Conservation (phyloP, 1,140 invertebrate species). For the Euglossa dilemma region DNA sequence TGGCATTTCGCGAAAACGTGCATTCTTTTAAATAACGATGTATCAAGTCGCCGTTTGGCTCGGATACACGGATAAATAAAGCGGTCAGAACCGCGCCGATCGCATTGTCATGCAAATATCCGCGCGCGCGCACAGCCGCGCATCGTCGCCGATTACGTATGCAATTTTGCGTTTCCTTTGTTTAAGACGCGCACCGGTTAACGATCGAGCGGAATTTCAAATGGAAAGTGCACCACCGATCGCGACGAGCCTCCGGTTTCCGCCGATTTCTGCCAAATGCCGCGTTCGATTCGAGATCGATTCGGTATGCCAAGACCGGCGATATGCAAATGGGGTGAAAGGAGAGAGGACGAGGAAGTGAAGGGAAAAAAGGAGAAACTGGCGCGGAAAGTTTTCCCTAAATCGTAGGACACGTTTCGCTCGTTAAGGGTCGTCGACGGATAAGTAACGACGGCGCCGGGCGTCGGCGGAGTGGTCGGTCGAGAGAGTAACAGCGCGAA, state of each 20-base stretch:
- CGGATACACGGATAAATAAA: slow-evolving; percentile 14
- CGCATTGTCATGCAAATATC: background rate
- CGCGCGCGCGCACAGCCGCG: no score
- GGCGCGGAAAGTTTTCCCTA: slow-evolving; percentile 40
- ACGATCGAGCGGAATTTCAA: background rate
- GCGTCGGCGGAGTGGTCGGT: slow-evolving; percentile 39
- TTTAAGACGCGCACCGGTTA: background rate
- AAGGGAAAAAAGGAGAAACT: background rate
- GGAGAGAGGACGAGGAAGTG: no score
- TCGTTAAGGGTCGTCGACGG: slow-evolving; percentile 61
- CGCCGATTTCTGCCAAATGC: background rate
- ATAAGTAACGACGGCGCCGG: slow-evolving; percentile 58
- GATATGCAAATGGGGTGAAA: background rate
- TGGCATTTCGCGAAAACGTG: background rate
- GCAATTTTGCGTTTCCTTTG: background rate
- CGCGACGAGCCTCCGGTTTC: no score
- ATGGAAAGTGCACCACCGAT: background rate
- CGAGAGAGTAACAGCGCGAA: slow-evolving; percentile 24
- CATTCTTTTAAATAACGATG: slow-evolving; percentile 32
- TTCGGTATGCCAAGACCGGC: background rate
- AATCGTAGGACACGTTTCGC: slow-evolving; percentile 56
- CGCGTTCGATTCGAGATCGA: background rate
- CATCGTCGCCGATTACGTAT: background rate
- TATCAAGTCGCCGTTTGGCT: slow-evolving; percentile 18
- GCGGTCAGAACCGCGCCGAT: no score